Base-by-base conservation (phyloP, 2,888 invertebrate species). In the Polylopha cassiicola region DNA sequence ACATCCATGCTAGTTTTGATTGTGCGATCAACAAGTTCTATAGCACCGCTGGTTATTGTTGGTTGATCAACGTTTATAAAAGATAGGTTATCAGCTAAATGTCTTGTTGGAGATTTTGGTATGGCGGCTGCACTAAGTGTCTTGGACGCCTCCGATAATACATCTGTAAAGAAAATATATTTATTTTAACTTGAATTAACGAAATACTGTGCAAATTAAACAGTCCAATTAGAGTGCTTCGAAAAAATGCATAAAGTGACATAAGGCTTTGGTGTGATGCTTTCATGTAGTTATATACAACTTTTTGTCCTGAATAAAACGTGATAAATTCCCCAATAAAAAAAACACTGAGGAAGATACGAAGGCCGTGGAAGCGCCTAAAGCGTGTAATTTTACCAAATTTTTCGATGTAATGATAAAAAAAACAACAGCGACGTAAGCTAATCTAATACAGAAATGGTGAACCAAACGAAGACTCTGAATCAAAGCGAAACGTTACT, bases 401-500 rank as follows among this genome's bases (percentile, higher is more conserved):
- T 37, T 46, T 46, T 45, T 46, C 47, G 31, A 41, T 43, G 53
- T 55, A 52, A 59, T 60, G 53, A 55, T 44, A 46, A 48, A 33
- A 46, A 46, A 55, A 28, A 50, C 33, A 48, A 58, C 47, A 64
- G 66, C 64, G 69, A 72, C 61, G 53, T 41, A 75, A 76, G 76
- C 78, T 59, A 48, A 39, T 46, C 58, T 66, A 63, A 66, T 64
- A 55, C 51, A 55, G 61, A 61, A 61, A 66, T 73, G 62, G 56
- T 56, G 58, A 67, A 72, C 50, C 28, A 59, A 71, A 73, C 50
- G 59, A 73, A 72, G 61, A 66, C 50, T 66, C 52, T 64, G 79
- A 81, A 77, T 84, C 85, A 82, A 84, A 81, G 85, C 85, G 85
- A 85, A 85, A 85, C 85, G 66, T 84, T 84, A 82, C 84, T 73